Evolutionary conservation across 1,140 invertebrate genomes (phyloP).

Genomic region (Conus betulinus): DNA sequence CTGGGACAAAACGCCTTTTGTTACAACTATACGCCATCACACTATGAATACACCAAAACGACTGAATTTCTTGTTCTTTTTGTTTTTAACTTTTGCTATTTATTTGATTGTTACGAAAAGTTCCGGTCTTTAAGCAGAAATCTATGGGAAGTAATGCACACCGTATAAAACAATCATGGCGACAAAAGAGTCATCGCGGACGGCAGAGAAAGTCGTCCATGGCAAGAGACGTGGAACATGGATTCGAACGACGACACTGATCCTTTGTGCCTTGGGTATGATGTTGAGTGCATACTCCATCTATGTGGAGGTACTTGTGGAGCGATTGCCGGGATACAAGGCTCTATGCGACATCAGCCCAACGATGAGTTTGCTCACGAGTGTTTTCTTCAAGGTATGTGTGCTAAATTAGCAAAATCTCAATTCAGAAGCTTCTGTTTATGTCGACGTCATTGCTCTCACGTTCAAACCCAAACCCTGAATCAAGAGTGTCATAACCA

Average conservation of each 20-base stretch:
- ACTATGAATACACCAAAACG: too few species aligned
- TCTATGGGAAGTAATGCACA: neutral
- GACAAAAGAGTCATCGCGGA: neutral
- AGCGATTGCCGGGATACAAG: slow-evolving; percentile 82
- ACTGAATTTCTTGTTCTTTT: too few species aligned
- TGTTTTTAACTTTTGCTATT: too few species aligned
- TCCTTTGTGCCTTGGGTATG: slow-evolving; percentile 81
- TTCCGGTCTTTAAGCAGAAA: neutral
- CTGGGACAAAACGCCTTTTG: too few species aligned
- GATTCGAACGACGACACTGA: slow-evolving; percentile 36
- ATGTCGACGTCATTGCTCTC: too few species aligned
- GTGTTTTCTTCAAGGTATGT: slow-evolving; percentile 87
- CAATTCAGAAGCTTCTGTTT: too few species aligned
- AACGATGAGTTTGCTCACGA: slow-evolving; percentile 86
- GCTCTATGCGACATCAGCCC: slow-evolving; percentile 89
- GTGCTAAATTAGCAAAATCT: too few species aligned
- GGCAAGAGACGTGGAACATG: neutral
- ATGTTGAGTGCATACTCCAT: slow-evolving; percentile 85
- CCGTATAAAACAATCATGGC: neutral
- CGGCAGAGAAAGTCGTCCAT: neutral
- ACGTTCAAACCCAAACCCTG: too few species aligned
- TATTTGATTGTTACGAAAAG: neutral
- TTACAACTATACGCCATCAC: too few species aligned
- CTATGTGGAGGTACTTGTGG: slow-evolving; percentile 83
- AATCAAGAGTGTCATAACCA: too few species aligned